Evolutionary conservation across 2,113 vertebrate genomes (phyloP), one percentile per base, ranked within the genome.

Genomic region (Melanotaenia duboulayi): DNA sequence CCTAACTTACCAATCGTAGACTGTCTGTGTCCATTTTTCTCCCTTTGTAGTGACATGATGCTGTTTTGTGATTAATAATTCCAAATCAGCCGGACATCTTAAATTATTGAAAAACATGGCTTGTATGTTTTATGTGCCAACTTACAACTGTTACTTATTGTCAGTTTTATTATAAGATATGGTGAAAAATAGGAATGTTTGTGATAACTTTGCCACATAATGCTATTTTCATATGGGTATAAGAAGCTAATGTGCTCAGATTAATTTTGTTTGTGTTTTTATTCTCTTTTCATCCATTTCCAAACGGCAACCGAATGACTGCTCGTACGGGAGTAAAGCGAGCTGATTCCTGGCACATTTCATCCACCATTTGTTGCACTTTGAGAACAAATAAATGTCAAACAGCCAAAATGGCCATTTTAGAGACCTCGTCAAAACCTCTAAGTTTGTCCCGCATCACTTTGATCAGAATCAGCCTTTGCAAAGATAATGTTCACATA

Each of bases 171-270:
- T 69, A 63, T 74, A 64, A 65, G 35, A 78, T 59, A 68, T 71
- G 72, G 39, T 74, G 50, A 48, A 75, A 81, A 65, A 86, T 72
- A 42, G 23, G 46, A 71, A 79, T 80, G 62, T 88, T 84, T 91
- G 80, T 89, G 77, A 86, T 89, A 87, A 86, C 69, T 32, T 72
- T 83, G 76, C 65, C 70, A 84, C 68, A 80, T 89, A 87, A 89
- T 89, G 77, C 81, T 87, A 87, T 90, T 92, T 90, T 90, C 76
- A 86, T 85, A 86, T 85, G 75, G 67, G 11, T 84, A 86, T 87
- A 87, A 90, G 85, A 90, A 89, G 77, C 75, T 90, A 22, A 84
- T 74, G 64, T 81, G 76, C 75, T 79, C 44, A 50, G 84, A 37
- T 74, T 19, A 13, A 17, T 25, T 50, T 28, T 55, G 61, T 77